Conservation (phyloP, 2,888 invertebrate genomes). For the Sinopyrophorus schimmeli region DNA sequence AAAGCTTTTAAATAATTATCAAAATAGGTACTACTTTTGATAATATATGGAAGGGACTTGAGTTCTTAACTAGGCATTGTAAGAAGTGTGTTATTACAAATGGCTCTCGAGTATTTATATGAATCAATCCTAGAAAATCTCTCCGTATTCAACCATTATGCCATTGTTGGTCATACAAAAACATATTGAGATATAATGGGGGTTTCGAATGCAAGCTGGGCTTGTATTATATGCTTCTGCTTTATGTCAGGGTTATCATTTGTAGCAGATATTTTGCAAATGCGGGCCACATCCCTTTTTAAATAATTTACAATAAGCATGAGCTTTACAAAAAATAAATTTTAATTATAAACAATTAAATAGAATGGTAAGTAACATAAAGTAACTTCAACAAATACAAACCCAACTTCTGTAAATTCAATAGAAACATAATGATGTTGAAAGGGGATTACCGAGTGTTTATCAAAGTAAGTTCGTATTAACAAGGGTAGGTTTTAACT, state of each 20-base stretch:
- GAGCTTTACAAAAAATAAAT: too few species aligned
- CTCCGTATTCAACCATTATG: constrained; percentile 17
- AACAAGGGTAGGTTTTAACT: constrained; percentile 30
- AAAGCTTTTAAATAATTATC: not conserved
- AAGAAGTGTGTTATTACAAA: constrained; percentile 21
- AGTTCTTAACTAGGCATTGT: not conserved
- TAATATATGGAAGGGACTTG: not conserved
- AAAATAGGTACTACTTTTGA: not conserved
- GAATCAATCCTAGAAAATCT: constrained; percentile 22
- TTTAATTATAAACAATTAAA: too few species aligned
- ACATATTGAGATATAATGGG: constrained; percentile 29
- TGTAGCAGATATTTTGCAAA: too few species aligned
- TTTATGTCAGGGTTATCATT: constrained; percentile 3
- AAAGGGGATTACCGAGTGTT: constrained; percentile 35
- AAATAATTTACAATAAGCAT: too few species aligned
- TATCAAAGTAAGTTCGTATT: constrained; percentile 31
- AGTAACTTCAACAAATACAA: too few species aligned
- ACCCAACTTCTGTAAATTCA: constrained; percentile 25
- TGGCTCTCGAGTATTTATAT: constrained; percentile 18
- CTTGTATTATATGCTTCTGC: constrained; percentile 11
- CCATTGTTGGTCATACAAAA: constrained; percentile 27
- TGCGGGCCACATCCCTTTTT: too few species aligned
- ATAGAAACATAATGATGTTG: constrained; percentile 34
- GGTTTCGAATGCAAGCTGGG: constrained; percentile 15
- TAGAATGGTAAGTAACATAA: too few species aligned